Conservation (phyloP, 2,113 vertebrate species). For the Haliaeetus leucogaster region DNA sequence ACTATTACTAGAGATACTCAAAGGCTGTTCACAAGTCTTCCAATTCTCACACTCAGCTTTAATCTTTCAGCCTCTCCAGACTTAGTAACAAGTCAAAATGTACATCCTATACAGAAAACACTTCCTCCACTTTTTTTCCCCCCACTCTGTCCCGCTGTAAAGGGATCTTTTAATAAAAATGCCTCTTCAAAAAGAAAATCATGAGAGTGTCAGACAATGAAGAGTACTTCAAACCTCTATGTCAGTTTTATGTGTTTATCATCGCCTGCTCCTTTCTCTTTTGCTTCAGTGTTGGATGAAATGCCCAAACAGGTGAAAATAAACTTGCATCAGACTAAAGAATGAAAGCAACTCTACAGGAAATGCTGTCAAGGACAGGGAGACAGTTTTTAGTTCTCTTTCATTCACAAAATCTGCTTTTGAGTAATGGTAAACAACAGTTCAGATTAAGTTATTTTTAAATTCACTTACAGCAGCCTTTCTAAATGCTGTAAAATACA, state of each 20-base stretch:
- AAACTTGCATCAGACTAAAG: background rate
- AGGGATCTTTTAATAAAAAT: background rate
- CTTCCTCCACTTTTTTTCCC: background rate
- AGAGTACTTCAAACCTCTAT: background rate
- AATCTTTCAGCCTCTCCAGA: background rate
- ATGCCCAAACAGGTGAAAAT: background rate
- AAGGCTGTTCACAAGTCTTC: background rate
- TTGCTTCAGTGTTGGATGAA: background rate
- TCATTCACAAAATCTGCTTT: slow-evolving; percentile 10
- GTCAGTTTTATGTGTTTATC: background rate
- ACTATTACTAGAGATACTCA: background rate
- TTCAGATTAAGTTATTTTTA: background rate
- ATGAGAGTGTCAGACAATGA: background rate
- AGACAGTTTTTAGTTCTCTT: background rate
- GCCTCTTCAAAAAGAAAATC: background rate
- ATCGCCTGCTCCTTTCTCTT: background rate
- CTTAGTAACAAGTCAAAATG: background rate
- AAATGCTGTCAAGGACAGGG: background rate
- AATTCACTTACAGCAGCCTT: background rate
- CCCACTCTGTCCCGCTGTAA: background rate
- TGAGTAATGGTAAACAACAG: background rate
- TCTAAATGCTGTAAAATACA: background rate
- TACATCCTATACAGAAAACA: background rate
- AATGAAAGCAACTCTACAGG: background rate
- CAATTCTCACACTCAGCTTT: background rate